Conservation (phyloP, 2,113 vertebrate genomes). For the Hyla sarda region DNA sequence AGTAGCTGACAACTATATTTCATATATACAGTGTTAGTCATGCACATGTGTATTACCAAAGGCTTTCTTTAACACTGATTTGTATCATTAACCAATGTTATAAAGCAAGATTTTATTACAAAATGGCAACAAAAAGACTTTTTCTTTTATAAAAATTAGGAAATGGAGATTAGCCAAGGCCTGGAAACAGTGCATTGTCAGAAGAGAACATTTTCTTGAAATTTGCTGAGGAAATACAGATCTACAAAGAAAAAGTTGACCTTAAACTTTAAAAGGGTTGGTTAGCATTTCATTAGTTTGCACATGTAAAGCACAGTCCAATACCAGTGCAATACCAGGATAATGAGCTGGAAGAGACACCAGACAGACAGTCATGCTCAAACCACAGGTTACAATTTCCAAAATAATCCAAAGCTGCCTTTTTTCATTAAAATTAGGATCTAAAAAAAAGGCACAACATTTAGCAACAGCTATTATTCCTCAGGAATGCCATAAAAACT, state of each 20-base stretch:
- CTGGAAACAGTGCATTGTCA: background rate
- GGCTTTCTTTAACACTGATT: background rate
- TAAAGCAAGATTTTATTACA: background rate
- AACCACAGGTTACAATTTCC: background rate
- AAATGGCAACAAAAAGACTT: background rate
- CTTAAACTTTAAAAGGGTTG: background rate
- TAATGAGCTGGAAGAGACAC: constrained; percentile 23
- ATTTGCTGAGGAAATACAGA: background rate
- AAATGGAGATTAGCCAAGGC: background rate
- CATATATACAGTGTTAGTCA: background rate
- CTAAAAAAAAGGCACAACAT: constrained; percentile 34
- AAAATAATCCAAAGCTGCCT: constrained; percentile 23
- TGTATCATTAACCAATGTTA: background rate
- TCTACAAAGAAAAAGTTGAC: background rate
- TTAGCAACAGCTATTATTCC: constrained; percentile 31
- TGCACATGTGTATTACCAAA: background rate
- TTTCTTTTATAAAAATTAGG: background rate
- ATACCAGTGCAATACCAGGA: background rate
- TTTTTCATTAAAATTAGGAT: constrained; percentile 19
- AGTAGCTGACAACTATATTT: no score
- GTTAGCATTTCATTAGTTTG: constrained; percentile 15
- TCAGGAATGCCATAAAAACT: constrained; percentile 50
- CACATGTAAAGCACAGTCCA: constrained; percentile 10
- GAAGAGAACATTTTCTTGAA: background rate
- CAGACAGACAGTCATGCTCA: constrained; percentile 24